Percentiles rank a stretch among this genome's conserved stretches.
These are phyloP conservation scores for Abrostola tripartita DNA, from an alignment of 2,888 invertebrate genomes.

Conservation along the genomic window DNA sequence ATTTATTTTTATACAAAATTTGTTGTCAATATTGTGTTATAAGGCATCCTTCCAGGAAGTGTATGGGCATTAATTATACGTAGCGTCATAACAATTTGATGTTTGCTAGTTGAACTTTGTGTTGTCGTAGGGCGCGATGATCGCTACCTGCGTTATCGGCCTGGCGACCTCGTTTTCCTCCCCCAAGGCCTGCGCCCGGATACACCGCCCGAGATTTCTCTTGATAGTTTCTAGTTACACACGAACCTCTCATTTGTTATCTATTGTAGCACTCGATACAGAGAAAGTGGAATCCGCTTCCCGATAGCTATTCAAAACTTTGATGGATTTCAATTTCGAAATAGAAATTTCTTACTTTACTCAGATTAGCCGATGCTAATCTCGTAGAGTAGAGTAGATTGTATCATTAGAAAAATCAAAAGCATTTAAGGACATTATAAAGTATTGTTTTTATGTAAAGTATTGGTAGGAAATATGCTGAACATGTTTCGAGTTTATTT, in stretches of 20 bases:
- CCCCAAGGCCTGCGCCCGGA: constrained; percentile 79
- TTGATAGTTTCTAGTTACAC: constrained; percentile 76
- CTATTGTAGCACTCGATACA: constrained; percentile 54
- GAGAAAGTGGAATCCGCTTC: constrained; percentile 68
- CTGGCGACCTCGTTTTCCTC: constrained; percentile 74
- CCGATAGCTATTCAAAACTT: constrained; percentile 55
- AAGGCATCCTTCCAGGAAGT: constrained; percentile 47
- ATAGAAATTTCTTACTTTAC: constrained; percentile 53
- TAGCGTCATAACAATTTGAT: constrained; percentile 38
- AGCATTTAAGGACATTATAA: too few species aligned
- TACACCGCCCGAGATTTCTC: constrained; percentile 78
- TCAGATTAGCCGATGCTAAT: too few species aligned
- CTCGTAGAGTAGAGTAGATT: constrained; percentile 5
- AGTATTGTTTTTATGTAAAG: too few species aligned
- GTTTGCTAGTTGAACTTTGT: constrained; percentile 23
- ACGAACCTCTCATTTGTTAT: constrained; percentile 71
- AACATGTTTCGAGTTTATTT: constrained; percentile 16
- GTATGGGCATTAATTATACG: constrained; percentile 24
- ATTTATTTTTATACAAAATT: constrained; percentile 50
- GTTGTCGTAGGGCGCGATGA: constrained; percentile 55
- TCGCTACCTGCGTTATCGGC: constrained; percentile 71
- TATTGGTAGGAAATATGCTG: not conserved
- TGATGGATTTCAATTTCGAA: constrained; percentile 50
- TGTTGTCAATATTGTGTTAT: constrained; percentile 43
- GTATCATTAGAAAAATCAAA: not conserved